Base-by-base conservation (phyloP, 2,888 invertebrate genomes). In the Blomia tropicalis region DNA sequence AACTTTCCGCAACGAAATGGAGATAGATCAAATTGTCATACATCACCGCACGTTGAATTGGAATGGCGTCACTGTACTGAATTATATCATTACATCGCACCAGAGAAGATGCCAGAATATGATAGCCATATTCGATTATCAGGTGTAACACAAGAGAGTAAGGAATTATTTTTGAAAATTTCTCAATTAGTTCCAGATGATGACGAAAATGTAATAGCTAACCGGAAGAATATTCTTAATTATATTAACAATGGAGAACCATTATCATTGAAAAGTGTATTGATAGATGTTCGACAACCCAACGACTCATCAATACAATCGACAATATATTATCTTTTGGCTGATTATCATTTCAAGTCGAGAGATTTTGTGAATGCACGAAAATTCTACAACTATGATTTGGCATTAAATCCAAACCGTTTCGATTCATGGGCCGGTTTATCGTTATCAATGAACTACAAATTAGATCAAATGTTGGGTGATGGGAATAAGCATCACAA, bases 341-440 rank as follows among this genome's bases (percentile, higher is more conserved):
- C 84, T 1, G 93, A 95, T 76, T 88, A 84, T 74, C 84, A 90
- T 74, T 89, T 92, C 71, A 93, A 93, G 74, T 86, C 82, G 71
- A 82, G 83, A 69, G 87, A 89, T 68, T 81, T 73, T 66, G 71
- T 73, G 63, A 80, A 82, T 71, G 85, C 89, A 14, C 79, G 85
- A 2, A 83, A 84, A 70, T 89, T 83, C 73, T 92, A 89, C 72
- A 79, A 83, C 62, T 76, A 84, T 69, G 93, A 95, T 75, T 77
- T 93, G 27, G 83, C 86, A 66, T 78, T 87, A 31, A 85, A 85
- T 73, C 85, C 83, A 1, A 76, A 79, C 60, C 79, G 92, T 59
- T 79, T 91, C 64, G 89, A 91, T 75, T 87, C 93, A 0, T 93
- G 93, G 93, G 90, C 91, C 1, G 85, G 87, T 60, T 80, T 92